A percentile compares a stretch with the other conserved stretches of the same genome.
phyloP scores from a whole-genome alignment of 2,113 vertebrate species.

The Crotophaga sulcirostris region DNA sequence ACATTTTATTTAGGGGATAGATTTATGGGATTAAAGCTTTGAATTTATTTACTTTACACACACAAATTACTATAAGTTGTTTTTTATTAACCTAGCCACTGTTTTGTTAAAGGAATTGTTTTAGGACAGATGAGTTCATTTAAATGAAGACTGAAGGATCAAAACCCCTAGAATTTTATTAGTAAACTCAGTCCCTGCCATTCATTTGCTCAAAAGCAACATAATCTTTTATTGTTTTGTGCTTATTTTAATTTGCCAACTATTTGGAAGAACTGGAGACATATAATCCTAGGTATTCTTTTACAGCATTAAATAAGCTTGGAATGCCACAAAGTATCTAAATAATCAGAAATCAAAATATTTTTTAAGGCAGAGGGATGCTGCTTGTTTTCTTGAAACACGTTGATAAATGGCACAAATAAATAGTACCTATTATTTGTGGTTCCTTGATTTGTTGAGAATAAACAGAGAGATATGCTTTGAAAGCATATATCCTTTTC shows the following conservation, averaged over 20 bases:
- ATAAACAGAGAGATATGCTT: neutral
- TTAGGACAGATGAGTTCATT: conserved; percentile 53
- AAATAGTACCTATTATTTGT: neutral
- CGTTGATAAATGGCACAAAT: neutral
- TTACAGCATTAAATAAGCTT: neutral
- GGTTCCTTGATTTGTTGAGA: neutral
- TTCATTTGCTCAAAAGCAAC: conserved; percentile 32
- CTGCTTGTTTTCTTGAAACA: neutral
- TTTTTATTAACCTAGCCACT: conserved; percentile 61
- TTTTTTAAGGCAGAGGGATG: neutral
- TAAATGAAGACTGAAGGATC: conserved; percentile 32
- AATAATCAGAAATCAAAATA: neutral
- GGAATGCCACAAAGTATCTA: neutral
- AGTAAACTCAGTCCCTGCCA: neutral
- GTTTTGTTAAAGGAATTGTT: conserved; percentile 50
- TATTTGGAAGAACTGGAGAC: neutral
- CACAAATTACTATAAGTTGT: conserved; percentile 25
- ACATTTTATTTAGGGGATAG: conserved; percentile 35
- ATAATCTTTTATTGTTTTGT: conserved; percentile 4
- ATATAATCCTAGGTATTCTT: neutral
- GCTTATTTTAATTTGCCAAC: neutral
- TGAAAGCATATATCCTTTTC: neutral
- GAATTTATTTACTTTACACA: conserved; percentile 59
- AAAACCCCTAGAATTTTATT: conserved; percentile 33
- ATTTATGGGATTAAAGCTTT: conserved; percentile 61